Conservation (phyloP, 1,140 invertebrate species). For the Hormaphis cornu region DNA sequence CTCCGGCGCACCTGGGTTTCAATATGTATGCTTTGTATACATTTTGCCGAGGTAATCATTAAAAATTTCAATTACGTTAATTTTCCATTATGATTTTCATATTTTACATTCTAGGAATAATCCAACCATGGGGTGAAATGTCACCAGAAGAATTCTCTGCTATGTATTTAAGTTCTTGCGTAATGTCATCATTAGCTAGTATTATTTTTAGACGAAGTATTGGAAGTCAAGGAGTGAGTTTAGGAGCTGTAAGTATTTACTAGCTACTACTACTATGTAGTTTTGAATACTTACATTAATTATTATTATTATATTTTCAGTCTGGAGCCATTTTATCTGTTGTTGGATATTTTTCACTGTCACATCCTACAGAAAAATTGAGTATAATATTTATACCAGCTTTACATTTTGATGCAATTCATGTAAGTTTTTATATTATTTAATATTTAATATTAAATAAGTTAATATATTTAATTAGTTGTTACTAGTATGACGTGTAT, state of each 20-base stretch:
- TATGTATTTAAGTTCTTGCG: slow-evolving; percentile 79
- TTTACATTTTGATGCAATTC: slow-evolving; percentile 73
- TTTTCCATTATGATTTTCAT: background rate
- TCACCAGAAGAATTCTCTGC: slow-evolving; percentile 75
- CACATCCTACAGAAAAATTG: slow-evolving; percentile 75
- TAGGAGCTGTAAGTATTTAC: slow-evolving; percentile 73
- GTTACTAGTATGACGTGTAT: no score
- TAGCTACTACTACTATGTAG: background rate
- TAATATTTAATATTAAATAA: no score
- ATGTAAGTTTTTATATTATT: slow-evolving; percentile 47
- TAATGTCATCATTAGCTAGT: slow-evolving; percentile 78
- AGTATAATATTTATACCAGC: slow-evolving; percentile 83
- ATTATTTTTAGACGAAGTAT: slow-evolving; percentile 65
- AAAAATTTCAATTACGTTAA: background rate
- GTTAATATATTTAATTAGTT: no score
- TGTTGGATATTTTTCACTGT: slow-evolving; percentile 74
- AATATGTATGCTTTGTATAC: slow-evolving; percentile 96
- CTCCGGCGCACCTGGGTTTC: slow-evolving; percentile 68
- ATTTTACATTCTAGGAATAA: background rate
- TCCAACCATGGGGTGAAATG: slow-evolving; percentile 9
- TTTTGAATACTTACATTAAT: background rate
- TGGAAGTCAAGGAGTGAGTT: slow-evolving; percentile 58
- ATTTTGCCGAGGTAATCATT: slow-evolving; percentile 48
- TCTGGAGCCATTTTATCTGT: slow-evolving; percentile 89
- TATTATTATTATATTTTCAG: slow-evolving; percentile 48